Percentiles rank a stretch among this genome's conserved stretches.
phyloP scores from a whole-genome alignment of 1,140 invertebrate genomes.

The Mamestra configurata region DNA sequence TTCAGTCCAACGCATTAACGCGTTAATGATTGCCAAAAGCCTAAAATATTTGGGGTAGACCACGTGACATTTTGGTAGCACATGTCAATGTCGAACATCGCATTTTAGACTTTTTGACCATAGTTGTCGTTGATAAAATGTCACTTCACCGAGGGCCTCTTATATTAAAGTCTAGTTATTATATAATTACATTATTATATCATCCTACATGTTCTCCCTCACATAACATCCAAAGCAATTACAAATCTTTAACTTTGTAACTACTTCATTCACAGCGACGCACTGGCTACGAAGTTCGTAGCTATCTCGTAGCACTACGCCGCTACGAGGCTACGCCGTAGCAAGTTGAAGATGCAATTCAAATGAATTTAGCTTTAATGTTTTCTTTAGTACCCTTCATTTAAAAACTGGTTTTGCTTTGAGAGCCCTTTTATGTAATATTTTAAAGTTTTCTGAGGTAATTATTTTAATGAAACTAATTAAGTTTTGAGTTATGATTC shows the following conservation, averaged over 20 bases:
- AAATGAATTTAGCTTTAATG: constrained; percentile 44
- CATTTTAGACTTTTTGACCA: no score
- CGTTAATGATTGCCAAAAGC: no score
- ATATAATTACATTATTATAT: no score
- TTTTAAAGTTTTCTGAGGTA: constrained; percentile 15
- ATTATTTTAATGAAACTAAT: constrained; percentile 36
- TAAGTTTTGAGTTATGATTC: neutral
- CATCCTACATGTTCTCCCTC: neutral
- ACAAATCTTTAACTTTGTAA: constrained; percentile 16
- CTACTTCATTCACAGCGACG: neutral
- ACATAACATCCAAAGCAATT: constrained; percentile 3
- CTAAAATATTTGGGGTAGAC: no score
- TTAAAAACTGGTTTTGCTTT: constrained; percentile 12
- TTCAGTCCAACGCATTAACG: no score
- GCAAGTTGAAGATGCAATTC: constrained; percentile 35
- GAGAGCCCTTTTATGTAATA: neutral
- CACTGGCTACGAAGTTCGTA: constrained; percentile 37
- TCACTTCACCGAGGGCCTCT: no score
- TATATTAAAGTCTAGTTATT: no score
- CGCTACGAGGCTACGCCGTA: constrained; percentile 36
- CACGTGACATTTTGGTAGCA: no score
- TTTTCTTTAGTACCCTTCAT: constrained; percentile 30
- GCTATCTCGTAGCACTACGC: constrained; percentile 39
- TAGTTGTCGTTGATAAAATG: no score
- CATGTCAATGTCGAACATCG: no score